Evolutionary conservation across 2,888 invertebrate genomes (phyloP), one percentile per base, ranked within the genome.

Genomic region (Acronicta psi): DNA sequence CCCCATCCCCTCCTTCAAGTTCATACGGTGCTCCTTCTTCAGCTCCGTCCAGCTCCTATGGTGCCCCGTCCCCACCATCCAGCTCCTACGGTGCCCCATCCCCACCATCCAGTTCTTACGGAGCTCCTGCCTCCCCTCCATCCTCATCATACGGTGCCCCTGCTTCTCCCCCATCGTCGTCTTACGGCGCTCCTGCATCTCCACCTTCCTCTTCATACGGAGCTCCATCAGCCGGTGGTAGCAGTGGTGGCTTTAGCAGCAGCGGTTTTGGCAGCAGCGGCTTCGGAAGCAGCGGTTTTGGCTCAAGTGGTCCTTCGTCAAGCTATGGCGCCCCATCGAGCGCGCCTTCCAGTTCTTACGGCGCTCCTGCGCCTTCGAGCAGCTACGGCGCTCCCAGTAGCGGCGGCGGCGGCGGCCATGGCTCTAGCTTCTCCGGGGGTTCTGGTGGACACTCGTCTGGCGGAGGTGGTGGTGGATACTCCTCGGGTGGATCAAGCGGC

Each of bases 261-360:
- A 73, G 82, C 23, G 80, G 79, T 8, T 87, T 87, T 46, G 68
- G 80, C 8, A 47, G 73, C 36, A 73, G 82, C 23, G 82, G 89
- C 3, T 77, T 77, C 41, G 55, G 79, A 61, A 66, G 80, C 46
- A 88, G 92, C 14, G 69, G 78, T 25, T 87, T 49, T n/a, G 82
- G 82, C 13, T 59, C 77, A 47, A 91, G 93, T 10, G 85, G 84
- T 3, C 87, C 78, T 13, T 77, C 80, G 29, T 77, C 80, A 6
- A 77, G 78, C 23, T 95, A 95, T 62, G 90, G 95, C 37, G 94
- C 95, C 0, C 83, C 87, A 0, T 71, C 81, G n/a, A 62, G 67
- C 31, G 72, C 85, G 2, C 89, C 90, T 2, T 93, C 92, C 2
- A 91, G 91, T 54, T 90, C 94, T 10, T 95, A 94, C 59, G 94